Evolutionary conservation across 2,888 invertebrate genomes (phyloP), one percentile per base, ranked within the genome.

Genomic region (Endomychus coccineus): DNA sequence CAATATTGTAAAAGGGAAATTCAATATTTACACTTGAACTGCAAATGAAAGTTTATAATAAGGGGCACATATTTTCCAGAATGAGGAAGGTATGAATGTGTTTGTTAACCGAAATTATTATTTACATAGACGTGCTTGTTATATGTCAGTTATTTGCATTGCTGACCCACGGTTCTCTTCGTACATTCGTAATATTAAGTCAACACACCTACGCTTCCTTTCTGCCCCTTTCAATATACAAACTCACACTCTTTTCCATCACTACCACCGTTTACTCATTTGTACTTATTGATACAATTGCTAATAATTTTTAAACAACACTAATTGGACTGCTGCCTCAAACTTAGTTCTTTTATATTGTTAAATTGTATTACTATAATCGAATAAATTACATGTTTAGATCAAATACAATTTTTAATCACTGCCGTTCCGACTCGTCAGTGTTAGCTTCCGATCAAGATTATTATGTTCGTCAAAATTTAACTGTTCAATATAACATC

Each of bases 61-160:
- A 19, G 36, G 36, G 36, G 28, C 30, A 36, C 30, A 30, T 37
- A 29, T 32, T 28, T 23, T 27, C 22, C 23, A 16, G 31, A 22
- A 28, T 16, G 36, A 13, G 32, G 36, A 36, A 40, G 45, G 49
- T 58, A 58, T 50, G 54, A 61, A 58, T 61, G 57, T 66, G 66
- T 67, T 67, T 67, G 67, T 63, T 64, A 65, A 64, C 61, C 56
- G 62, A 66, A 66, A 67, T 67, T 67, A 63, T 66, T 67, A 66
- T 67, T 67, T 66, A 63, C 64, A 61, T 54, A 63, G 65, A 66
- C 56, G 64, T 60, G 58, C 55, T 57, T 55, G 57, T 58, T 58
- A 58, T 48, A 56, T 60, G 59, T 59, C 60, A 60, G 60, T 58
- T 59, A 62, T 62, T 62, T 60, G 60, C 59, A 48, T 43, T 52